Percentiles rank a stretch among this genome's conserved stretches.
phyloP scores from a whole-genome alignment of 1,140 invertebrate genomes.

The Grapholita molesta region DNA sequence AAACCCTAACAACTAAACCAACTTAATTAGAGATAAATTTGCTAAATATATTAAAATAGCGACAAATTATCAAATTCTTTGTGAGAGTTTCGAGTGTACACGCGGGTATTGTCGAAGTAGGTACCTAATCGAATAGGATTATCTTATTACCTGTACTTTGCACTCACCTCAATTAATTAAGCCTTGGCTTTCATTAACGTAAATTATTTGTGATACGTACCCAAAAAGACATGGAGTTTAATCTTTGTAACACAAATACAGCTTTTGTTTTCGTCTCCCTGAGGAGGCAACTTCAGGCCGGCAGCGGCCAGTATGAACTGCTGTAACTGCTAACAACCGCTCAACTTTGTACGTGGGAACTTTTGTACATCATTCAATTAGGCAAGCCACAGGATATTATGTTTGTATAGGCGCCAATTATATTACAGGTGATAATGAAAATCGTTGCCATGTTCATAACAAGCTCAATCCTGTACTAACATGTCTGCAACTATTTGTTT shows the following conservation, averaged over 20 bases:
- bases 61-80: slow-evolving; percentile 14
- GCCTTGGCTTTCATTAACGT: slow-evolving; percentile 23
- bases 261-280: slow-evolving; percentile 6
- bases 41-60: no score
- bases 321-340: slow-evolving; percentile 10
- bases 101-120: slow-evolving; percentile 3
- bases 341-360: slow-evolving; percentile 9
- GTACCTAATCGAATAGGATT: slow-evolving; percentile 2
- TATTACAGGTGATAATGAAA: slow-evolving; percentile 5
- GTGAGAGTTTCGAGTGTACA: not conserved
- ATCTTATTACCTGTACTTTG: not conserved
- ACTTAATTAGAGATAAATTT: no score
- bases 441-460: not conserved
- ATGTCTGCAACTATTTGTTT: not conserved
- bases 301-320: not conserved
- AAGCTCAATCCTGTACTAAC: not conserved
- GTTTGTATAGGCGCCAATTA: not conserved
- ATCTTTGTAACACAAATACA: slow-evolving; percentile 3
- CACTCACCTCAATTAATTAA: slow-evolving; percentile 25
- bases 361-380: slow-evolving; percentile 16
- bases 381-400: not conserved
- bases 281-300: not conserved
- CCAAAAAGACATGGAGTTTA: slow-evolving; percentile 9
- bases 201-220: slow-evolving; percentile 20
- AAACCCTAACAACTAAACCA: not conserved